Percentiles rank a stretch among this genome's conserved stretches.
Evolutionary conservation across 2,888 invertebrate species (phyloP).

Genomic region (Hirtodrosophila duncani): DNA sequence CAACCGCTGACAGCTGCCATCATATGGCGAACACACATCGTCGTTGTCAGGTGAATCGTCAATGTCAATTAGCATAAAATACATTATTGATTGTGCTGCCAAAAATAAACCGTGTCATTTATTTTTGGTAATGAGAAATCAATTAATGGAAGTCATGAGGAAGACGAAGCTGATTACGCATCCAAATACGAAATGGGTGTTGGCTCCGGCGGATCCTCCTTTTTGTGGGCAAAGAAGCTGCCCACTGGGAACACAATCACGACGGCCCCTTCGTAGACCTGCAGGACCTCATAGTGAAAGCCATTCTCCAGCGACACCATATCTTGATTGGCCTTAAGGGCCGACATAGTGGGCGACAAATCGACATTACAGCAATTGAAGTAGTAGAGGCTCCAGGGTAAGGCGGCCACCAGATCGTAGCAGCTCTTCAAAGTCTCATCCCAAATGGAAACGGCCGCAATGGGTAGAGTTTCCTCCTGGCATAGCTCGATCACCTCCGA

Average conservation of each 20-base stretch:
- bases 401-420: constrained; percentile 36
- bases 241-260: constrained; percentile 42
- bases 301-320: constrained; percentile 2
- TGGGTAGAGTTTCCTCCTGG: constrained; percentile 10
- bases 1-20: constrained; percentile 59
- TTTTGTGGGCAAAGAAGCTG: not conserved
- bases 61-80: constrained; percentile 52
- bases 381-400: constrained; percentile 25
- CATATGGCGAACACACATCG: too few species aligned
- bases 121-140: constrained; percentile 25
- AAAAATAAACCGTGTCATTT: constrained; percentile 47
- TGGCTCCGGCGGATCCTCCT: not conserved
- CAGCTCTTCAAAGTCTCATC: constrained; percentile 29
- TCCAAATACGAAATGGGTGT: constrained; percentile 35
- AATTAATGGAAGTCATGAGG: constrained; percentile 16
- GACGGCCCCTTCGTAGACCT: constrained; percentile 17
- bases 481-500: constrained; percentile 20
- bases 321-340: not conserved
- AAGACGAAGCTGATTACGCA: constrained; percentile 26
- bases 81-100: constrained; percentile 31
- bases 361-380: constrained; percentile 41
- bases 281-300: constrained; percentile 43
- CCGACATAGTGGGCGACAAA: constrained; percentile 21
- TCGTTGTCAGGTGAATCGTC: constrained; percentile 41
- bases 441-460: constrained; percentile 30